These are phyloP conservation scores for Taurulus bubalis DNA, from an alignment of 2,113 vertebrate species.

Conservation along the genomic window DNA sequence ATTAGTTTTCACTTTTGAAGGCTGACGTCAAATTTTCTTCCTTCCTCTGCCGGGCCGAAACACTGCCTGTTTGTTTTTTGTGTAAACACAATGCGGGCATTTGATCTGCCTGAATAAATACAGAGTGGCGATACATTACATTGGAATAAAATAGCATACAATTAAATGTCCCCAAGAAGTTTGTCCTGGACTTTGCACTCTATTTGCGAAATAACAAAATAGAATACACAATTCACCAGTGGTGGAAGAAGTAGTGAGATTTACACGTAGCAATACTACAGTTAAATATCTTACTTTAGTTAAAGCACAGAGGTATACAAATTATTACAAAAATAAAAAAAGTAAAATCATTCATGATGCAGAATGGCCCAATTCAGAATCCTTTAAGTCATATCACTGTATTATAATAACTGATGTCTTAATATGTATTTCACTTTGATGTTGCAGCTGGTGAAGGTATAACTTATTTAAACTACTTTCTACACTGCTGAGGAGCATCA, in stretches of 20 bases:
- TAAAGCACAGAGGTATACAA: background rate
- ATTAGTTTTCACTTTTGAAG: slow-evolving; percentile 27
- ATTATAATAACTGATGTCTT: background rate
- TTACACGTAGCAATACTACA: background rate
- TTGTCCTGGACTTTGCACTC: background rate
- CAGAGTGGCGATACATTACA: background rate
- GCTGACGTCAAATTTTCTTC: slow-evolving; percentile 20
- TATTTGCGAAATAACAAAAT: background rate
- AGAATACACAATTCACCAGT: background rate
- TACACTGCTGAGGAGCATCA: background rate
- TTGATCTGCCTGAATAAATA: too few species aligned
- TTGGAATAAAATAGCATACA: background rate
- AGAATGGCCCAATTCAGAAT: background rate
- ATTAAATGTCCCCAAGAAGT: background rate
- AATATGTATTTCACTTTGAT: background rate
- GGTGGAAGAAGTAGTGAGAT: background rate
- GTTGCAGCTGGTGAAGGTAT: background rate
- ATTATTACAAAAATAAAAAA: background rate
- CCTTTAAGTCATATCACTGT: background rate
- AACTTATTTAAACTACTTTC: background rate
- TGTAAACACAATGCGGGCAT: background rate
- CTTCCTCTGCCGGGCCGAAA: slow-evolving; percentile 30
- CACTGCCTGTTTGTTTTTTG: background rate
- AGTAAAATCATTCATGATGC: background rate
- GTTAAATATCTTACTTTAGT: background rate